Base-by-base conservation (phyloP, 2,797 vertebrate genomes). In the Sciaenops ocellatus region DNA sequence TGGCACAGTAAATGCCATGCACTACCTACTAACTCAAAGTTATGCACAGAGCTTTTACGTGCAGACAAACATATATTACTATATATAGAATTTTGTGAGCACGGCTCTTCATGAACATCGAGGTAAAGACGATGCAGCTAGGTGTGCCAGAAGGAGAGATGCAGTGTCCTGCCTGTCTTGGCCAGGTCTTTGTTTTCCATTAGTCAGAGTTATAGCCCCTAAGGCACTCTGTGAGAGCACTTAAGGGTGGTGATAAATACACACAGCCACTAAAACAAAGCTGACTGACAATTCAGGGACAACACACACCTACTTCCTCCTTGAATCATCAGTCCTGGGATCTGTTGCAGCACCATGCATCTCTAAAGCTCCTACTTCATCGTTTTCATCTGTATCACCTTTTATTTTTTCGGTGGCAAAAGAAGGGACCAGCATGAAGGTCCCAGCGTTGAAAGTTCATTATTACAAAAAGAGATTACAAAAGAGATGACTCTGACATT, bases 181-280 rank as follows among this genome's bases (percentile, higher is more conserved):
- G 88, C 88, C 87, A 34, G 66, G 85, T 81, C 88, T 93, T 89
- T 90, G 90, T 91, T 94, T 92, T 92, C 93, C 90, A 94, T 94
- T 95, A 93, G 92, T 86, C 79, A 89, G 92, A 93, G 90, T 93
- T 93, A 95, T 92, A 77, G 85, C 85, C 78, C 78, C 85, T 64
- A 66, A 84, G 91, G 89, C 85, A 62, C 84, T 88, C 87, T 81
- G 79, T 71, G 89, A 88, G 89, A 92, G 92, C 90, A 89, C 91
- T 94, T 93, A 93, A 90, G 83, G 80, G 70, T 85, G 84, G 91
- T 89, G 90, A 95, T 94, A 95, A 94, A 95, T 93, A 90, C 89
- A 88, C 86, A 83, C 72, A 81, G 88, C 76, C 79, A 84, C 82
- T 92, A 90, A 90, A 94, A 91, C 89, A 93, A 94, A 93, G 88